phyloP scores from a whole-genome alignment of 2,888 invertebrate species.

The Cerceris rybyensis region DNA sequence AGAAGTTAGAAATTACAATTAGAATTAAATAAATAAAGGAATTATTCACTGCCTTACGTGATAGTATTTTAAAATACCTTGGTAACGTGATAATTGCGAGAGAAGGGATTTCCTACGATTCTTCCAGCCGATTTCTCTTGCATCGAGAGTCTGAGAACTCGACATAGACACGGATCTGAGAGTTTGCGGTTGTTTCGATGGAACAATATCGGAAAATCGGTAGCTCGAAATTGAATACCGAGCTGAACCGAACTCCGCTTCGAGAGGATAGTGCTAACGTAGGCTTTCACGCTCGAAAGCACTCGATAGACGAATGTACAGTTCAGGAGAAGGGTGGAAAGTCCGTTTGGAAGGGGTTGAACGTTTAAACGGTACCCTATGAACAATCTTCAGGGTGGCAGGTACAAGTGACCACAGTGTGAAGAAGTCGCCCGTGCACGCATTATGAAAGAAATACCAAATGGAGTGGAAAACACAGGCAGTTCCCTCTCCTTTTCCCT shows the following conservation, averaged over 20 bases:
- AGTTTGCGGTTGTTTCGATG: not conserved
- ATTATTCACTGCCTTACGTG: too few species aligned
- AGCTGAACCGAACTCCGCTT: slow-evolving; percentile 3
- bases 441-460: slow-evolving; percentile 70
- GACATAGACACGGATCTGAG: not conserved
- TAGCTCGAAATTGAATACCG: slow-evolving; percentile 23
- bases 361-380: slow-evolving; percentile 20
- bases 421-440: slow-evolving; percentile 52
- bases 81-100: too few species aligned
- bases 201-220: slow-evolving; percentile 4
- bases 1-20: too few species aligned
- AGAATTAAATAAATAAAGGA: too few species aligned
- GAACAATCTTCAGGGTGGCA: slow-evolving; percentile 33
- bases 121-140: too few species aligned
- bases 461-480: slow-evolving; percentile 72
- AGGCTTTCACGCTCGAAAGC: slow-evolving; percentile 38
- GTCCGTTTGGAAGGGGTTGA: slow-evolving; percentile 33
- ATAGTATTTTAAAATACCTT: too few species aligned
- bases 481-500: slow-evolving; percentile 17
- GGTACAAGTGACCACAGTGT: slow-evolving; percentile 31
- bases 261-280: slow-evolving; percentile 20
- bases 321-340: slow-evolving; percentile 13
- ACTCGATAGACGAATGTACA: slow-evolving; percentile 42
- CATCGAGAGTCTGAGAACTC: too few species aligned
- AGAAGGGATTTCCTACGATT: too few species aligned